These are phyloP conservation scores for Otus sunia DNA, from an alignment of 2,113 vertebrate genomes.

Conservation along the genomic window DNA sequence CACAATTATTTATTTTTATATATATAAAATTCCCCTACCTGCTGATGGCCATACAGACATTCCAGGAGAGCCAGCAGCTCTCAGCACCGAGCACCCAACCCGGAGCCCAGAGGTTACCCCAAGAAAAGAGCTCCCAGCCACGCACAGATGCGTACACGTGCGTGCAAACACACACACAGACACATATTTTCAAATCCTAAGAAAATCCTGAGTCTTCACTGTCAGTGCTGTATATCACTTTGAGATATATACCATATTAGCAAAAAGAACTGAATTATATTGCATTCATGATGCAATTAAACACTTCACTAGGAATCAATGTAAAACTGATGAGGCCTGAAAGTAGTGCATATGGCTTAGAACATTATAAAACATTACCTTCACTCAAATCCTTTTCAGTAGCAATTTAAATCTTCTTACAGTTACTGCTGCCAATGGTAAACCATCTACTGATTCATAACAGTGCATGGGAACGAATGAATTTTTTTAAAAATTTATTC, in stretches of 20 bases:
- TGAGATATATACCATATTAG: conserved; percentile 96
- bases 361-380: conserved; percentile 99
- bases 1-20: background rate
- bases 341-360: conserved; percentile 99
- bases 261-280: conserved; percentile 99
- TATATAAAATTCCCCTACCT: background rate
- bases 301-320: conserved; percentile 99
- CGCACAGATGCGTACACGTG: background rate
- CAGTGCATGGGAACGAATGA: conserved; percentile 93
- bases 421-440: conserved; percentile 90
- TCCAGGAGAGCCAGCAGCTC: background rate
- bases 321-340: conserved; percentile 99
- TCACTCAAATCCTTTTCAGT: conserved; percentile 96
- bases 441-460: conserved; percentile 96
- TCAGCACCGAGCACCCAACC: rapidly evolving
- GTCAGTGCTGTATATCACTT: conserved; percentile 95
- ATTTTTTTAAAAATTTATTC: conserved; percentile 99
- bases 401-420: conserved; percentile 99
- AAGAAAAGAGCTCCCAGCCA: background rate
- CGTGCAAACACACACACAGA: background rate
- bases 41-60: background rate
- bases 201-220: conserved; percentile 85
- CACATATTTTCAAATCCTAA: conserved; percentile 46
- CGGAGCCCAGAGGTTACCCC: background rate
- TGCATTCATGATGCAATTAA: conserved; percentile 99